These are phyloP conservation scores for Octodon degus DNA, from an alignment of 2,113 vertebrate species.

Conservation along the genomic window DNA sequence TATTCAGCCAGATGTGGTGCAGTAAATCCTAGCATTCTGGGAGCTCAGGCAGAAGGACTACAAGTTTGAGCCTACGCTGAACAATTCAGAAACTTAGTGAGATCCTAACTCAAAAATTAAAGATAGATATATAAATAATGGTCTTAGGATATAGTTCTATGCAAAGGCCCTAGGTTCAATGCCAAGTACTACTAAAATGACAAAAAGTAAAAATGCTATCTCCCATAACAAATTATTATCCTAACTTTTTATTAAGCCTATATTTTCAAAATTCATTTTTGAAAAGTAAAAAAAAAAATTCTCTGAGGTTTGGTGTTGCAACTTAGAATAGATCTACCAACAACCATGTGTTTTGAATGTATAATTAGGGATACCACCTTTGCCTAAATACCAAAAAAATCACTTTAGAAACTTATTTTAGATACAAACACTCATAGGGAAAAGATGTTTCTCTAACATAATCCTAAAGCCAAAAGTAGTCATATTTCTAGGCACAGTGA, in stretches of 20 bases:
- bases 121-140: not conserved
- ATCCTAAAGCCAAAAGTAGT: not conserved
- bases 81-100: not conserved
- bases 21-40: not conserved
- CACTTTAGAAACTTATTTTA: constrained; percentile 30
- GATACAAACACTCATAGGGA: constrained; percentile 10
- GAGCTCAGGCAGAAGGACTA: not conserved
- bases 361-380: not conserved
- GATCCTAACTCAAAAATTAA: not conserved
- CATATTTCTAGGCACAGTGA: not conserved
- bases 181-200: not conserved
- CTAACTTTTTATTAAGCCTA: constrained; percentile 32
- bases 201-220: not conserved
- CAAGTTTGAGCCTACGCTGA: not conserved
- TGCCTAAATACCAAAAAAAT: not conserved
- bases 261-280: not conserved
- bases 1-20: not conserved
- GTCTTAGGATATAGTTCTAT: not conserved
- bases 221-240: not conserved
- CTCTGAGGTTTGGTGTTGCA: not conserved
- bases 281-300: constrained; percentile 45
- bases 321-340: constrained; percentile 22
- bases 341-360: not conserved
- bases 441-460: not conserved
- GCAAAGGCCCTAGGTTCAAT: not conserved